phyloP scores from a whole-genome alignment of 1,140 invertebrate species.

The Eriosoma lanigerum region DNA sequence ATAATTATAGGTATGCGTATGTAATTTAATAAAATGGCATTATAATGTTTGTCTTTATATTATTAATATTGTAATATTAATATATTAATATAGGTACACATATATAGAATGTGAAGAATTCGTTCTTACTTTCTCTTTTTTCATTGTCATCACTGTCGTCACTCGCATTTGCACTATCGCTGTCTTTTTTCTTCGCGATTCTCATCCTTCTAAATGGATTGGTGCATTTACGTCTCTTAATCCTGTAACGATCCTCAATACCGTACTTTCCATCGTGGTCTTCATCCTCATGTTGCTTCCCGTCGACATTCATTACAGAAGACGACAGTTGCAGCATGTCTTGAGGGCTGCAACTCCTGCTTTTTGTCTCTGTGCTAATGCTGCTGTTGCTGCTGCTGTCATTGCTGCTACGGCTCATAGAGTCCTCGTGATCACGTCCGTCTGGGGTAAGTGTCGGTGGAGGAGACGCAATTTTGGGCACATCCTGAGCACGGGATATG shows the following conservation, averaged over 20 bases:
- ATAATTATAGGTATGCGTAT: no score
- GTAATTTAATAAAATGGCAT: no score
- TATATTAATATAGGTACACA: no score
- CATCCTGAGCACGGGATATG: background rate
- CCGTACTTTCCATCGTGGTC: background rate
- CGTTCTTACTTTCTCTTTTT: slow-evolving; percentile 23
- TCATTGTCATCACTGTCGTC: background rate
- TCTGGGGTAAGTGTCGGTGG: background rate
- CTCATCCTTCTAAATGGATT: slow-evolving; percentile 14
- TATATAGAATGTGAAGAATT: background rate
- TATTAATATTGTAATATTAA: no score
- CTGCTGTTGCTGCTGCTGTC: background rate
- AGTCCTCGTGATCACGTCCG: background rate
- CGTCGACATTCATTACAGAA: background rate
- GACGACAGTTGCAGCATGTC: background rate
- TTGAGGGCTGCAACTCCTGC: slow-evolving; percentile 10
- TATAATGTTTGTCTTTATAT: no score
- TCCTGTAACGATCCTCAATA: background rate
- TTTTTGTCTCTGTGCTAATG: background rate
- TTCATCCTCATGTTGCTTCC: no score
- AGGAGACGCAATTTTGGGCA: background rate
- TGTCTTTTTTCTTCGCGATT: background rate
- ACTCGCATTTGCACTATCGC: background rate
- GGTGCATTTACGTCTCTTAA: slow-evolving; percentile 22
- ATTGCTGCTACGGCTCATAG: no score